These are phyloP conservation scores for Onychomys leucogaster DNA, from an alignment of 2,797 vertebrate species.

Conservation along the genomic window DNA sequence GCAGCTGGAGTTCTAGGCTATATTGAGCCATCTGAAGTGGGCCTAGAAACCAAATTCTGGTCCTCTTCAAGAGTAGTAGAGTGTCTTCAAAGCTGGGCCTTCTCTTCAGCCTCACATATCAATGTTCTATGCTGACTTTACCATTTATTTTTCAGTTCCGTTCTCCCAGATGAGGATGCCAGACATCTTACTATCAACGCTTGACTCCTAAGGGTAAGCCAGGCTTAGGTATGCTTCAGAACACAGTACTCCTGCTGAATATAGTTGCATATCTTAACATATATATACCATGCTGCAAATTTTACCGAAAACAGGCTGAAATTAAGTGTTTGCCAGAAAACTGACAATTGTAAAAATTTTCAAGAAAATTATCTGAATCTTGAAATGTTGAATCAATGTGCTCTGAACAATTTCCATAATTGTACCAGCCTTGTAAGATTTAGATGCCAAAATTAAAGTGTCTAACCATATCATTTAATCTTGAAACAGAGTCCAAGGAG, in stretches of 20 bases:
- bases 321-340: conserved; percentile 28
- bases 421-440: background rate
- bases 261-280: background rate
- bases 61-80: background rate
- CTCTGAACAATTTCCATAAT: background rate
- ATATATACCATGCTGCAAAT: background rate
- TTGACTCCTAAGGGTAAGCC: background rate
- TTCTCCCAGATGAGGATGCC: background rate
- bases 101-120: background rate
- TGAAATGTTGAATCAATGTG: background rate
- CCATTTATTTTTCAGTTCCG: background rate
- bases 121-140: background rate
- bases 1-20: background rate
- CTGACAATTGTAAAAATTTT: background rate
- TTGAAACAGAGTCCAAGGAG: background rate
- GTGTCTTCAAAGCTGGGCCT: background rate
- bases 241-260: background rate
- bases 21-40: background rate
- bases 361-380: background rate
- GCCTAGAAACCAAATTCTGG: background rate
- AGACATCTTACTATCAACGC: background rate
- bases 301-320: conserved; percentile 29
- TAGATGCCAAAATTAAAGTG: background rate
- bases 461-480: background rate
- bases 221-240: background rate